Evolutionary conservation across 1,140 invertebrate genomes (phyloP).

Genomic region (Heterodera schachtii): DNA sequence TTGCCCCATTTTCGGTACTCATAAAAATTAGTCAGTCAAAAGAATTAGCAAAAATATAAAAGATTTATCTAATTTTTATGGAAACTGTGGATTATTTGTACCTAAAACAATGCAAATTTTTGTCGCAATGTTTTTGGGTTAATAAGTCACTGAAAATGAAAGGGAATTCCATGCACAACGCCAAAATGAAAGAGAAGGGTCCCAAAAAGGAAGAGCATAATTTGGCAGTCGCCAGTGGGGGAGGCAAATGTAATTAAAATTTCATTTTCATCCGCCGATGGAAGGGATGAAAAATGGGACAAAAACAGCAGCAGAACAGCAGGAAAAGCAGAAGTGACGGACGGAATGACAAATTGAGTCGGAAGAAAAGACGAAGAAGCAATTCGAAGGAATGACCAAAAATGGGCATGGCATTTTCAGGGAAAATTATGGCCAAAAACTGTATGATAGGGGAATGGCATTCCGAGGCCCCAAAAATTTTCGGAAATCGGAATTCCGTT

Average conservation of each 20-base stretch:
- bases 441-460: too few relatives aligned
- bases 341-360: constrained; percentile 12
- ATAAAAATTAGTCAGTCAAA: too few relatives aligned
- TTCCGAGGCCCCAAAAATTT: too few relatives aligned
- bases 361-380: neutral
- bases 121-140: neutral
- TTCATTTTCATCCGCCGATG: neutral
- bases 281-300: neutral
- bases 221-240: too few relatives aligned
- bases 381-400: neutral
- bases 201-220: neutral
- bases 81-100: too few relatives aligned
- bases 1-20: too few relatives aligned
- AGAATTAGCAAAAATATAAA: too few relatives aligned
- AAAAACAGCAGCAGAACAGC: neutral
- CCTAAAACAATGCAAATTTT: neutral
- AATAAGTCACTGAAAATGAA: neutral
- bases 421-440: too few relatives aligned
- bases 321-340: too few relatives aligned
- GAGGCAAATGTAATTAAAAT: constrained; percentile 1
- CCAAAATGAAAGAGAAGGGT: neutral
- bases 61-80: too few relatives aligned
- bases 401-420: too few relatives aligned
- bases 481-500: too few relatives aligned
- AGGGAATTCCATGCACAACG: neutral